Conservation (phyloP, 1,140 invertebrate species). For the Eurosta solidaginis region DNA sequence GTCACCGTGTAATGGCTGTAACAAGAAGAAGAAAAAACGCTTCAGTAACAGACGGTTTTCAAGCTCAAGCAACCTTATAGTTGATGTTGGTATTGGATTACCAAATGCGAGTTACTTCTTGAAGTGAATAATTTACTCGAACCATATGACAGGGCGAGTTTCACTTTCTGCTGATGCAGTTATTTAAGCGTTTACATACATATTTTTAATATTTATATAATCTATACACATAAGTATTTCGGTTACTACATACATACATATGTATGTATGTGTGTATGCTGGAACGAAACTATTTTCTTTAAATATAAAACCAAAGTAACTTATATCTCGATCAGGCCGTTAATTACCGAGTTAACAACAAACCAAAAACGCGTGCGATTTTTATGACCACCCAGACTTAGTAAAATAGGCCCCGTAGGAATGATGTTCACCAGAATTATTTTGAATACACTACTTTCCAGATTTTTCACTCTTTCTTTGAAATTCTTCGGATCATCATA, state of each 20-base stretch:
- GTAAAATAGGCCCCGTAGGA: background rate
- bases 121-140: background rate
- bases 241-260: background rate
- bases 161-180: slow-evolving; percentile 15
- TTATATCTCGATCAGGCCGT: background rate
- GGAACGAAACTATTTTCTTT: background rate
- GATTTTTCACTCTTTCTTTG: no score
- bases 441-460: no score
- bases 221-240: no score
- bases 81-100: background rate
- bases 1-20: no score
- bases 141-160: background rate
- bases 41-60: background rate
- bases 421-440: no score
- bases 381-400: background rate
- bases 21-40: background rate
- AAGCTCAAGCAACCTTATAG: background rate
- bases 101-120: background rate
- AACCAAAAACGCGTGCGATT: slow-evolving; percentile 2
- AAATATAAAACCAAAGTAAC: background rate
- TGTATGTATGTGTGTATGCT: background rate
- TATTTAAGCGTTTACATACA: background rate
- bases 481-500: no score
- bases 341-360: slow-evolving; percentile 3
- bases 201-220: background rate